Base-by-base conservation (phyloP, 2,113 vertebrate species). In the Gymnorhina tibicen region DNA sequence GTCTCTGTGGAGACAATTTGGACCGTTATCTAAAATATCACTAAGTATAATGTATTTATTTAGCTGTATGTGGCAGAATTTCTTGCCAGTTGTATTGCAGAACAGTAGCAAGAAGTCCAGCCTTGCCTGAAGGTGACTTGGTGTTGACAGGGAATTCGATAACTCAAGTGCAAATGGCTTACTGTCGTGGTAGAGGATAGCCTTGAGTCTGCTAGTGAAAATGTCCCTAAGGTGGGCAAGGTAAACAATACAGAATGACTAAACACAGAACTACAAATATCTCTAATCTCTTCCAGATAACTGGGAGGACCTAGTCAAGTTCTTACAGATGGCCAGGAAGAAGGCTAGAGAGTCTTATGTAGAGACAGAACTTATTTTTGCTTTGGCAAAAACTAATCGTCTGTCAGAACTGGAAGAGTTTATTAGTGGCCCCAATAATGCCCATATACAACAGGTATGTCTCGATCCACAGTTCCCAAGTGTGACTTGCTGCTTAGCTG, bases 291-390 rank as follows among this genome's bases (percentile, higher is more conserved):
- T 96, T 81, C 47, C 83, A 99, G 99, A 98, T 98, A 99, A 99
- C 95, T 99, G 99, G 99, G 99, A 99, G 47, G 99, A 99, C 89
- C 97, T 99, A 91, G 99, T 99, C 37, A 99, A 99, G 95, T 99
- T 99, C 96, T 98, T 99, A 46, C 99, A 99, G 92, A 99, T 99
- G 99, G 99, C 99, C 89, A 98, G 98, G 66, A 99, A 99, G 96
- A 99, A 99, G 90, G 98, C 98, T 23, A 97, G 97, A 78, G 99
- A 99, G 92, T 99, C 99, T 10, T 99, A 99, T 1, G 98, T 99
- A 59, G 99, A 99, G 96, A 99, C 99, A 0, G 99, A 99, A 97
- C 98, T 99, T 78, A 99, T 99, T 97, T 99, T 99, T 96, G 99
- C 99, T 56, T 96, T 99, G 78, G 99, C 99, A 44, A 99, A 99